These are phyloP conservation scores for Megastigmus dorsalis DNA, from an alignment of 2,888 invertebrate species.

Conservation along the genomic window DNA sequence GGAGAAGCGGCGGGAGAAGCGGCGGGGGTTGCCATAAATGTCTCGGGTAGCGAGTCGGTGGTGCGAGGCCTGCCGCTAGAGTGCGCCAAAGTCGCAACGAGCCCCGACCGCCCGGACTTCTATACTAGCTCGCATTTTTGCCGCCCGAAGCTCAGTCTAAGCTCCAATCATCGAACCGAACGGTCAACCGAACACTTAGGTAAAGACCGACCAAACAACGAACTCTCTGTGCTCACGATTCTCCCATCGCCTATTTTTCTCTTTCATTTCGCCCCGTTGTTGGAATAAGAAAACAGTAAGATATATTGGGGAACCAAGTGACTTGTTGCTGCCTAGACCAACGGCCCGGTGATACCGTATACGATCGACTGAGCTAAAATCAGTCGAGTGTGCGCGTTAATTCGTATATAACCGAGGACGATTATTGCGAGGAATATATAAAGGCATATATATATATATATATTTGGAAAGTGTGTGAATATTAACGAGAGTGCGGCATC, in stretches of 20 bases:
- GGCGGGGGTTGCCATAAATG: conserved; percentile 74
- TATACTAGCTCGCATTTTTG: conserved; percentile 73
- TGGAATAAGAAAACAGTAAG: not conserved
- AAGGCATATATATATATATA: too few relatives aligned
- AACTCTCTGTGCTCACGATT: too few relatives aligned
- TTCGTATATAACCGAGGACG: not conserved
- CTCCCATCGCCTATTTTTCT: not conserved
- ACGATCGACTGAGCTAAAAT: not conserved
- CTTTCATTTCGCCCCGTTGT: not conserved
- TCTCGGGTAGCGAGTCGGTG: conserved; percentile 61
- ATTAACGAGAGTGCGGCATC: conserved; percentile 27
- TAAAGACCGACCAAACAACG: conserved; percentile 61
- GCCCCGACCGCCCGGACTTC: conserved; percentile 32
- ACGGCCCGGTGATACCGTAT: not conserved
- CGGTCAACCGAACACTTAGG: conserved; percentile 74
- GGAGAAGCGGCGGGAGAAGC: conserved; percentile 2
- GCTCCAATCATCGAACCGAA: conserved; percentile 74
- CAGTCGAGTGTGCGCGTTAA: conserved; percentile 28
- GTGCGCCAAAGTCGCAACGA: conserved; percentile 43
- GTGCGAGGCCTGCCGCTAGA: conserved; percentile 8
- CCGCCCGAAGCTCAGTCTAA: conserved; percentile 71
- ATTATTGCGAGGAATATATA: not conserved
- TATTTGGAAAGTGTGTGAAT: conserved; percentile 41
- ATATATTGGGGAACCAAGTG: conserved; percentile 5
- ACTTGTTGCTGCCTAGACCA: not conserved